Base-by-base conservation (phyloP, 2,888 invertebrate species). In the Microctonus hyperodae region DNA sequence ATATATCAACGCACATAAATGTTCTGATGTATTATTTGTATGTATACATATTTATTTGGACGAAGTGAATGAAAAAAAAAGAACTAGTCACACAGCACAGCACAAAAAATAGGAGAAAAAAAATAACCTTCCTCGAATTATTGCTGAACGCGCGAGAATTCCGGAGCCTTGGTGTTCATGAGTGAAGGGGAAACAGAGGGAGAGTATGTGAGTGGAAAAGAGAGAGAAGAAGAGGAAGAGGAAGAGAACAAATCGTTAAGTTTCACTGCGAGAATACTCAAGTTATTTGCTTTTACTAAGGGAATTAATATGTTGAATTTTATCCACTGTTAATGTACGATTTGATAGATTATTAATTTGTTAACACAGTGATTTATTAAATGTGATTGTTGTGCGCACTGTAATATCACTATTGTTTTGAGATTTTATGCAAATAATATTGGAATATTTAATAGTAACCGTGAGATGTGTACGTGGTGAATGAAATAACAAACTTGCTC, bases 401-500 rank as follows among this genome's bases (percentile, higher is more conserved):
- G 4, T 20, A 20, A 44, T 9, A 16, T 44, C 44, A 7, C 6
- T n/a, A 16, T 44, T 1, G 16, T 44, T 44, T 44, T 44, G 6
- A 44, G 6, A 44, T 16, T n/a, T n/a, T 20, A 44, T 6, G 44
- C 44, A n/a, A 20, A 20, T 44, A n/a, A 44, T 44, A 44, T 7
- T n/a, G n/a, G n/a, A n/a, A 44, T 9, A 44, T 16, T 4, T 16
- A 5, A 16, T 6, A 16, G 7, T 16, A 7, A 16, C n/a, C 7
- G 6, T 28, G 16, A 16, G 6, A 37, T n/a, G 6, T n/a, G 1
- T 16, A 16, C n/a, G 7, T 7, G 44, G n/a, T 7, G 3, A 16
- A 44, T 9, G 13, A 1, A 44, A 44, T n/a, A 11, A 11, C 31
- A 20, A 62, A 69, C 74, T 64, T 73, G 59, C 75, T 72, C 44